Evolutionary conservation across 2,797 vertebrate species (phyloP).

Genomic region (Acanthurus lineatus): DNA sequence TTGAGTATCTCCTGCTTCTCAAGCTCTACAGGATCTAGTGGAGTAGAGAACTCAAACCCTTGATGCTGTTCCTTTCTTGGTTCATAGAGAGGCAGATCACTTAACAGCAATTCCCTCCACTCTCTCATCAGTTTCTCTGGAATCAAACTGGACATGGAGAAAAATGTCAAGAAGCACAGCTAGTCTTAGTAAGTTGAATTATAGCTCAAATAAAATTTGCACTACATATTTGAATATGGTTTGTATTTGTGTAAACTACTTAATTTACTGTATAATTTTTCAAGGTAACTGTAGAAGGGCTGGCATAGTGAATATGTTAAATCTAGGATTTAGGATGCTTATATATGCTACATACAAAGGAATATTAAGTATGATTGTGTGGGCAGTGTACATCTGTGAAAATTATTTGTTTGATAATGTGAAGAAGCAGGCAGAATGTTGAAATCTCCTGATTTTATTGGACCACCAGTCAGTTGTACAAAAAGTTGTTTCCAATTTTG

Average conservation of each 20-base stretch:
- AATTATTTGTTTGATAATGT: constrained; percentile 35
- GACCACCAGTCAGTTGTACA: constrained; percentile 38
- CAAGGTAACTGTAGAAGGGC: not conserved
- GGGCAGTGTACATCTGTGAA: not conserved
- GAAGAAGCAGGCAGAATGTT: constrained; percentile 55
- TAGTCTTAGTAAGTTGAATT: not conserved
- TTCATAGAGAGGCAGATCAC: constrained; percentile 89
- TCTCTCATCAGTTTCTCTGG: constrained; percentile 89
- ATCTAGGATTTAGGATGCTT: not conserved
- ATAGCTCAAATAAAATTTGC: not conserved
- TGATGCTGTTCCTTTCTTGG: constrained; percentile 49
- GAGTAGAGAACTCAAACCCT: constrained; percentile 25
- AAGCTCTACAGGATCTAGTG: constrained; percentile 77
- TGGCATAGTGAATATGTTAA: constrained; percentile 1
- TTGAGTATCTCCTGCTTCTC: constrained; percentile 90
- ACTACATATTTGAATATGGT: constrained; percentile 1
- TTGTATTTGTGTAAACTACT: not conserved
- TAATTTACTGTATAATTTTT: not conserved
- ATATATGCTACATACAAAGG: not conserved
- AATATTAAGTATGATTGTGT: not conserved
- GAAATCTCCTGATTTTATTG: constrained; percentile 62
- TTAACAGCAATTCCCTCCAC: constrained; percentile 93
- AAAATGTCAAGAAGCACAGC: constrained; percentile 29
- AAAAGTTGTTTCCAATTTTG: constrained; percentile 17
- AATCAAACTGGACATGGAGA: constrained; percentile 84